Conservation (phyloP, 2,113 vertebrate genomes). For the Gopherus evgoodei region DNA sequence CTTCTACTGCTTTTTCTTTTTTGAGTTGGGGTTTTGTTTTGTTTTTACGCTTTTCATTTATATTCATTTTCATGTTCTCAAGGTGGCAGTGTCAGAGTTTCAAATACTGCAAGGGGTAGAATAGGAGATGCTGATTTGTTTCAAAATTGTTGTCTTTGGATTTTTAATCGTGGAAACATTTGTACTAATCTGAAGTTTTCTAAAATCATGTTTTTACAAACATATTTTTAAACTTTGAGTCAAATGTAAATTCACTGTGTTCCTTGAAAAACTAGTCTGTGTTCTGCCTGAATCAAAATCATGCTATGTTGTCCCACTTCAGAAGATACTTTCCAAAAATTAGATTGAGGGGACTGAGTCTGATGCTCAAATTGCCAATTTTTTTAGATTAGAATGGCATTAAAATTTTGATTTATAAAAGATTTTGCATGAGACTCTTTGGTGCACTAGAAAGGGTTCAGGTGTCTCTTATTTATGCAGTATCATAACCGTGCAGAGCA, state of each 20-base stretch:
- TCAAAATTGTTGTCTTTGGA: constrained; percentile 45
- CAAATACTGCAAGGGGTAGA: not conserved
- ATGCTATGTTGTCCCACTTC: not conserved
- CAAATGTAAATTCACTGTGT: not conserved
- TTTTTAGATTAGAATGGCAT: not conserved
- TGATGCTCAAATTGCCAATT: not conserved
- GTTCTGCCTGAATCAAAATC: not conserved
- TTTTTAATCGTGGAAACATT: not conserved
- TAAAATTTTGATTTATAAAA: not conserved
- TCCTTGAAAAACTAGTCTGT: not conserved
- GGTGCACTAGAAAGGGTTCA: not conserved
- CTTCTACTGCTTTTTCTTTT: not conserved
- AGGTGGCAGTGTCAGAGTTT: not conserved
- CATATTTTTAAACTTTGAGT: not conserved
- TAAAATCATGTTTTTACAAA: not conserved
- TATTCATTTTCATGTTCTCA: not conserved
- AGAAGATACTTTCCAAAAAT: not conserved
- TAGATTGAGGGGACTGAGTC: not conserved
- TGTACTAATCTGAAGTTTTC: not conserved
- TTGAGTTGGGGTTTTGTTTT: no score
- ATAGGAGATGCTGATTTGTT: not conserved
- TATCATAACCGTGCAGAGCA: not conserved
- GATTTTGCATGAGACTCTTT: not conserved
- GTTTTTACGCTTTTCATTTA: not conserved
- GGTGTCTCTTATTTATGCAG: not conserved